These are phyloP conservation scores for Pemphredon lugubris DNA, from an alignment of 2,888 invertebrate genomes.

Conservation along the genomic window DNA sequence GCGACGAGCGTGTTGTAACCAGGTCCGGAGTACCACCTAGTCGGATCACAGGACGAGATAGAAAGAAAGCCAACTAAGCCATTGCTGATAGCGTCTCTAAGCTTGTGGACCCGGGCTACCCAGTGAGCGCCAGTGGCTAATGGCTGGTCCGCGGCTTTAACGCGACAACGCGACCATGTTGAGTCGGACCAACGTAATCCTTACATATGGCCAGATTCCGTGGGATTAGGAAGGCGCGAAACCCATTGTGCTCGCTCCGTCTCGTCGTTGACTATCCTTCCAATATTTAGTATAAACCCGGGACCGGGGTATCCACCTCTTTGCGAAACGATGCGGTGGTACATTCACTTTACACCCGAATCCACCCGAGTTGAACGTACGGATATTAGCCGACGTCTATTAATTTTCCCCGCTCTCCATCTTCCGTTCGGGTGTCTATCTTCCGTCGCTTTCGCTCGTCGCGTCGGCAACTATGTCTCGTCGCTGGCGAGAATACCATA, in stretches of 20 bases:
- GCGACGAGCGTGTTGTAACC: conserved; percentile 53
- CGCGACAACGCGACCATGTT: conserved; percentile 67
- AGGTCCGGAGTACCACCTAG: conserved; percentile 65
- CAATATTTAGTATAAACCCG: conserved; percentile 53
- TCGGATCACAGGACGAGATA: conserved; percentile 71
- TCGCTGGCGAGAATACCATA: too few relatives aligned
- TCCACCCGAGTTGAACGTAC: too few relatives aligned
- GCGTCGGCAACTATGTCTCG: too few relatives aligned
- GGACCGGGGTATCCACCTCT: too few relatives aligned
- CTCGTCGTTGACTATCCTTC: conserved; percentile 49
- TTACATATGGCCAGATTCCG: conserved; percentile 75
- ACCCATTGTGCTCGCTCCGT: conserved; percentile 66
- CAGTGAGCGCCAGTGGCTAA: conserved; percentile 67
- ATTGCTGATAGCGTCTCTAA: conserved; percentile 75
- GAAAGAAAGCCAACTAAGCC: conserved; percentile 73
- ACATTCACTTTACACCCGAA: conserved; percentile 56
- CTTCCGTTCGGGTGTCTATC: too few relatives aligned
- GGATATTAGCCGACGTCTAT: too few relatives aligned
- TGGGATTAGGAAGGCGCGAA: conserved; percentile 70
- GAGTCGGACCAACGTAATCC: conserved; percentile 73
- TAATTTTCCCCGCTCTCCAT: too few relatives aligned
- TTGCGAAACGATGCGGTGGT: conserved; percentile 23
- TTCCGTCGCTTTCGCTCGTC: too few relatives aligned
- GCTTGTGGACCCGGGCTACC: conserved; percentile 64
- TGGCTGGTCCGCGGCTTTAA: conserved; percentile 70